phyloP scores from a whole-genome alignment of 2,797 vertebrate genomes.

The Columba guinea region DNA sequence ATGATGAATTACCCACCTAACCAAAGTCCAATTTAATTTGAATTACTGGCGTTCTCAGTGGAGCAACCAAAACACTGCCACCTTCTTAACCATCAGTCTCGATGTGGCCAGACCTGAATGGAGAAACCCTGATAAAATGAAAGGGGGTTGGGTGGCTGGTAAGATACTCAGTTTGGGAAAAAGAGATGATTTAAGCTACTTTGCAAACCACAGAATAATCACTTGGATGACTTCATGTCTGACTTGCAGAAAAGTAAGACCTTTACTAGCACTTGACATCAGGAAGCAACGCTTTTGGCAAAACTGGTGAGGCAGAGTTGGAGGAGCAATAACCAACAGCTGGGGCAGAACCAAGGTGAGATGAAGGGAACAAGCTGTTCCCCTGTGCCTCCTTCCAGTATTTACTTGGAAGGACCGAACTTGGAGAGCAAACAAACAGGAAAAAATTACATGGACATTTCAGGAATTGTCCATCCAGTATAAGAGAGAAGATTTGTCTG shows the following conservation, averaged over 20 bases:
- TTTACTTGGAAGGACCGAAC: background rate
- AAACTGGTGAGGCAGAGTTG: background rate
- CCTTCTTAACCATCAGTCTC: background rate
- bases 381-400: background rate
- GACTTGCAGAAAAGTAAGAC: background rate
- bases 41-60: background rate
- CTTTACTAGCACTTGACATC: background rate
- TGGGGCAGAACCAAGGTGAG: background rate
- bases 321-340: background rate
- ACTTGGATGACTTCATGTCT: background rate
- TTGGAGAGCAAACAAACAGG: background rate
- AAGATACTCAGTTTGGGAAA: background rate
- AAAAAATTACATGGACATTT: background rate
- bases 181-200: background rate
- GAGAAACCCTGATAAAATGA: background rate
- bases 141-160: background rate
- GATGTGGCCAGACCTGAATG: background rate
- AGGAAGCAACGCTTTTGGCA: background rate
- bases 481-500: background rate
- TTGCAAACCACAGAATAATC: background rate
- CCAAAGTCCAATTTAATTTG: slow-evolving; percentile 20
- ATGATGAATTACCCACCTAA: slow-evolving; percentile 47
- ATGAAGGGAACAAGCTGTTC: background rate
- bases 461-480: background rate
- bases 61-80: background rate